phyloP scores from a whole-genome alignment of 1,140 invertebrate species.

The Leptinotarsa texana region DNA sequence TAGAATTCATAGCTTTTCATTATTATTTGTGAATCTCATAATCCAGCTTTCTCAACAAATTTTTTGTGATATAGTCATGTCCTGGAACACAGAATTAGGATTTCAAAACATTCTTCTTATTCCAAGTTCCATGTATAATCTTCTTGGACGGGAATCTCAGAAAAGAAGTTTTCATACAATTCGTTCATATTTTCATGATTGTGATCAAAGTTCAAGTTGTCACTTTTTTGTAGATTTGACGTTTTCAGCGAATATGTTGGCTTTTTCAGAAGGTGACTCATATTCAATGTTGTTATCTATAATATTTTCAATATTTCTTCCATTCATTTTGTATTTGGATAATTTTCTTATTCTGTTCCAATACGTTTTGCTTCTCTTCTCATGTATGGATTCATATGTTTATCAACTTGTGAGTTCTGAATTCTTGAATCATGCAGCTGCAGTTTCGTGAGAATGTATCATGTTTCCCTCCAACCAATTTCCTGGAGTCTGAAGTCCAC shows the following conservation, averaged over 20 bases:
- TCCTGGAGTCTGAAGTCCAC: no score
- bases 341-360: not conserved
- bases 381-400: not conserved
- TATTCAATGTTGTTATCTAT: slow-evolving; percentile 4
- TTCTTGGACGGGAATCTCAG: not conserved
- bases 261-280: not conserved
- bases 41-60: no score
- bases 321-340: not conserved
- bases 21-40: not conserved
- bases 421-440: slow-evolving; percentile 11
- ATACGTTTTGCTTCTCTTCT: not conserved
- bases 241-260: not conserved
- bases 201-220: not conserved
- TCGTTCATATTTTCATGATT: not conserved
- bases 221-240: not conserved
- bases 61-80: not conserved
- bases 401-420: slow-evolving; percentile 6
- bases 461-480: no score
- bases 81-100: not conserved
- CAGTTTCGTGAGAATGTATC: no score
- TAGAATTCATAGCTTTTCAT: slow-evolving; percentile 11
- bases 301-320: not conserved
- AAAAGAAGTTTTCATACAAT: not conserved
- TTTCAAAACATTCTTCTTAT: not conserved
- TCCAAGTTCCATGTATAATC: not conserved